Base-by-base conservation (phyloP, 2,113 vertebrate species). In the Gallinago media region DNA sequence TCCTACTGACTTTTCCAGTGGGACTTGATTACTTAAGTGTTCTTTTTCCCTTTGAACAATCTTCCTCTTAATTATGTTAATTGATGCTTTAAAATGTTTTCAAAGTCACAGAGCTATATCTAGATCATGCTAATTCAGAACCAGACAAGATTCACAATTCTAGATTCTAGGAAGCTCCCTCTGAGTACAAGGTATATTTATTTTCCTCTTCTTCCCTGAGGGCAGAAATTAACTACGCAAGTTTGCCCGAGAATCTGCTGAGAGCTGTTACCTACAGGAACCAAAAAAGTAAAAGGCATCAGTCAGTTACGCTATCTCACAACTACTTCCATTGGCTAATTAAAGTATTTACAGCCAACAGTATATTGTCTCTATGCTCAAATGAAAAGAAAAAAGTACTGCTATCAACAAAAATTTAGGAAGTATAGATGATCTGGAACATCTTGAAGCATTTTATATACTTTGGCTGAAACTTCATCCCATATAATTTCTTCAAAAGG, bases 21-120 rank as follows among this genome's bases (percentile, higher is more conserved):
- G n/a, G 23, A 92, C 21, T 44, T 65, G 50, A 62, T 87, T 79
- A 90, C 47, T 75, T 85, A 89, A 83, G 68, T 58, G n/a, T 12
- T 90, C n/a, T 89, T 94, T 92, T 85, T 90, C 27, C 15, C 31
- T 80, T 68, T 68, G 47, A 90, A 96, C 93, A 49, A 29, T 42
- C 40, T 65, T 75, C 20, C 34, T 71, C 67, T 95, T 95, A 89
- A 89, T 92, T 93, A 78, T 22, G 21, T 9, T 87, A 89, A 91
- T 63, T 92, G 50, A 15, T 27, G 7, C 32, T 94, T 88, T 17
- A 72, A 94, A 61, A 66, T 61, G 15, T 89, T 94, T 94, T 92
- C 55, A 67, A 34, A 95, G 55, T 52, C 58, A 66, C 25, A 78
- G 63, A 83, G 27, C 17, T 94, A 23, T 76, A 78, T 74, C 65